Percentiles rank a stretch among this genome's conserved stretches.
phyloP scores from a whole-genome alignment of 2,113 vertebrate species.

The Okapia johnstoni region DNA sequence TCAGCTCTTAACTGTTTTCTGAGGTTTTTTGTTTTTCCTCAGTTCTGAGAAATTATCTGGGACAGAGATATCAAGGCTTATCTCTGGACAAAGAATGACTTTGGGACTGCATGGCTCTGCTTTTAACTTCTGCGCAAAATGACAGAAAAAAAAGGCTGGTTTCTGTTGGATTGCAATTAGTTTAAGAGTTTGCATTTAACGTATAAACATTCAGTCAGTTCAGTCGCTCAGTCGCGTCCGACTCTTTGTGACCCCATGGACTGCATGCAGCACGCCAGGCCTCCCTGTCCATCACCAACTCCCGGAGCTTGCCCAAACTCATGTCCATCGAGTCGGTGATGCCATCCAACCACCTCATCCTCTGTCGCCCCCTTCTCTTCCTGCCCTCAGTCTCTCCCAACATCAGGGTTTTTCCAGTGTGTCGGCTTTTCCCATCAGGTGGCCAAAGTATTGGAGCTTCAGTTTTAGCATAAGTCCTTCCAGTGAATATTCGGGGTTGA shows the following conservation, averaged over 20 bases:
- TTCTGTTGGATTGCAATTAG: not conserved
- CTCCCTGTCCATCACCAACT: not conserved
- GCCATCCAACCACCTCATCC: not conserved
- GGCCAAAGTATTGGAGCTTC: not conserved
- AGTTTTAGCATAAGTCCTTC: not conserved
- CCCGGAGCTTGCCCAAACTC: rapidly evolving
- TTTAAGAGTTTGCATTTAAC: not conserved
- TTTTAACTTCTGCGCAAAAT: not conserved
- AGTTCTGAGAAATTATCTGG: not conserved
- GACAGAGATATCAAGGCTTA: not conserved
- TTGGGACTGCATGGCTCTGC: not conserved
- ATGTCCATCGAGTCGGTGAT: rapidly evolving
- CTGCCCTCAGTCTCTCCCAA: not conserved
- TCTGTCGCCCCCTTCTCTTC: not conserved
- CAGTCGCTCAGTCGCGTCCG: not conserved
- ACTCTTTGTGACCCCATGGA: not conserved
- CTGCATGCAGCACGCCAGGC: not conserved
- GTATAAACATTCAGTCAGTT: not conserved
- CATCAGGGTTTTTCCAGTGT: not conserved
- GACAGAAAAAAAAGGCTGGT: not conserved
- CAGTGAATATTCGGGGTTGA: not conserved
- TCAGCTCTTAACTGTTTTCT: not conserved
- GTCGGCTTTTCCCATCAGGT: not conserved
- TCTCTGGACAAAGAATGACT: not conserved
- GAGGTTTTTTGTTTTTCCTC: not conserved